Evolutionary conservation across 2,888 invertebrate species (phyloP), one percentile per base, ranked within the genome.

Genomic region (Rhingia rostrata): DNA sequence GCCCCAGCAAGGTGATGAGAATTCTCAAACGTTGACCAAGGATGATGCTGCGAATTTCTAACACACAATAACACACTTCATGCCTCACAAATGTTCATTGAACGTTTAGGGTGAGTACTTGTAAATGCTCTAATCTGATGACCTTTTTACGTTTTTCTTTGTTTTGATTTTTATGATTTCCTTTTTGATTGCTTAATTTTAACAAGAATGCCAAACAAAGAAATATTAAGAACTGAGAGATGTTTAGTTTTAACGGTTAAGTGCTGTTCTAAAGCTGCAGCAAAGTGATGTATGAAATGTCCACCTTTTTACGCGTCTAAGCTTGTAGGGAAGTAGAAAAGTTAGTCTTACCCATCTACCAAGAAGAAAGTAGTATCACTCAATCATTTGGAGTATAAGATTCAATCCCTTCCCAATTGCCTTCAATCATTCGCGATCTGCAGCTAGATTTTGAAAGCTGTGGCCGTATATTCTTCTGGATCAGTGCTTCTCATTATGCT

Each of bases 101-200:
- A 73, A 69, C 54, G 58, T 43, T 83, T 79, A 83, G 79, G 83
- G 83, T 83, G 79, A 83, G 83, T 83, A 79, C 67, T 63, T 73
- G 63, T 63, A 58, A 74, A 53, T 74, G 53, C 83, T 74, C 83
- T 83, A 63, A 64, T 73, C 45, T 54, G 67, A 67, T 69, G 49
- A 12, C 60, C 32, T 72, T 32, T 12, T 61, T 37, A 61, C 35
- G 4, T 53, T 66, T 43, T 39, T 37, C n/a, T 22, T 58, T 56
- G 22, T 22, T 47, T 14, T 58, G 22, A 39, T 70, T 60, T 30
- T 2, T 41, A 45, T 22, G 22, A 22, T 22, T 45, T 45, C 43
- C 12, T 45, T 6, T 45, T 45, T 49, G 22, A 22, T 49, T 49
- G 30, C 49, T 30, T 49, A 30, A 10, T 49, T 70, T 33, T 47